These are phyloP conservation scores for Ochropleura plecta DNA, from an alignment of 2,888 invertebrate genomes.

Conservation along the genomic window DNA sequence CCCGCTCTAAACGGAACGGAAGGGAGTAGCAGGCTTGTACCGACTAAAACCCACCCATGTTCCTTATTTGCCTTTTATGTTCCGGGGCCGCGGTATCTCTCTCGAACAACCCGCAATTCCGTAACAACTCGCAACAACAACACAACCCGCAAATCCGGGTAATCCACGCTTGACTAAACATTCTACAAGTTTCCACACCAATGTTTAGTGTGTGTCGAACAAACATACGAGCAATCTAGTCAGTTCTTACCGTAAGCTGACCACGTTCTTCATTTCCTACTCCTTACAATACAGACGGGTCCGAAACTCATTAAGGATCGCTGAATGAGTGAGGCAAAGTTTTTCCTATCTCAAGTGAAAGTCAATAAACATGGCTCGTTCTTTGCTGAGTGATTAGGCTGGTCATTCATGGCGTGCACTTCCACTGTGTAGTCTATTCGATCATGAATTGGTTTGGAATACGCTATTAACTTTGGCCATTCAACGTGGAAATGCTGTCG, in stretches of 20 bases:
- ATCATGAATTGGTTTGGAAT: not conserved
- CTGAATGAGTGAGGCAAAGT: slow-evolving; percentile 48
- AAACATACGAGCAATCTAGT: slow-evolving; percentile 25
- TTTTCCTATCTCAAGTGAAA: slow-evolving; percentile 52
- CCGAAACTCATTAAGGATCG: slow-evolving; percentile 61
- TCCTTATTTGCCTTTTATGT: too few species aligned
- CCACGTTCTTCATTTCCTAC: slow-evolving; percentile 66
- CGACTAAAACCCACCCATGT: too few species aligned
- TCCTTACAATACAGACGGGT: slow-evolving; percentile 45
- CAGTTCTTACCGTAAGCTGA: slow-evolving; percentile 42
- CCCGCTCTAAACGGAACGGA: too few species aligned
- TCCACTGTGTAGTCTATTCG: not conserved
- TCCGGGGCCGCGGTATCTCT: too few species aligned
- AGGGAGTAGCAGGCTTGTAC: too few species aligned
- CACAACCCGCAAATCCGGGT: too few species aligned
- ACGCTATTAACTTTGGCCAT: not conserved
- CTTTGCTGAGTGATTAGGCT: slow-evolving; percentile 48
- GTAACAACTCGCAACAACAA: too few species aligned
- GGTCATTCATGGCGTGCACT: slow-evolving; percentile 33
- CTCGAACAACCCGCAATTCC: too few species aligned
- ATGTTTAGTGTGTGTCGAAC: slow-evolving; percentile 6
- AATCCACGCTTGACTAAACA: slow-evolving; percentile 9
- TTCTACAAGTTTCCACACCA: slow-evolving; percentile 32
- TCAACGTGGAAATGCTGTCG: not conserved
- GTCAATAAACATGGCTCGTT: slow-evolving; percentile 35